A percentile compares a stretch with the other conserved stretches of the same genome.
phyloP scores from a whole-genome alignment of 2,113 vertebrate species.

The Pseudonaja textilis region DNA sequence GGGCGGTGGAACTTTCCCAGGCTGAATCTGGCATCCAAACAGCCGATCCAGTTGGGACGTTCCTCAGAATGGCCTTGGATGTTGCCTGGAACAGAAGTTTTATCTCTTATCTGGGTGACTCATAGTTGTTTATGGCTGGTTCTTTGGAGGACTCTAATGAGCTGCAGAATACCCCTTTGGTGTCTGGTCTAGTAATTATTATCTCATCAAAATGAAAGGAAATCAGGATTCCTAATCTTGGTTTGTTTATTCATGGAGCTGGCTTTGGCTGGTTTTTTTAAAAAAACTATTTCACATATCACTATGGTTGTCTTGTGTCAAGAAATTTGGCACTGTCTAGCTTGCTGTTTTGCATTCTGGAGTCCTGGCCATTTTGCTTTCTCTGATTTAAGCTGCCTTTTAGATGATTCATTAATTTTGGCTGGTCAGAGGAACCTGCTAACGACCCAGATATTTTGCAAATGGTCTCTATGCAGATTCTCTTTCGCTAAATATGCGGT shows the following conservation, averaged over 20 bases:
- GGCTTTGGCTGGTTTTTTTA: constrained; percentile 1
- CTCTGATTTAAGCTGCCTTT: background rate
- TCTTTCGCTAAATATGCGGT: background rate
- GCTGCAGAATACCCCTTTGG: constrained; percentile 7
- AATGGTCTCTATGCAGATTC: background rate
- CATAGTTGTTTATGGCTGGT: background rate
- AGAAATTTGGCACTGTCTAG: background rate
- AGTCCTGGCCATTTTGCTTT: background rate
- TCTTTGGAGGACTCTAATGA: background rate
- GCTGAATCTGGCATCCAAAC: background rate
- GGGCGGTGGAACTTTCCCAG: background rate
- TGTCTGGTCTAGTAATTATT: constrained; percentile 26
- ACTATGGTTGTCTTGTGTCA: constrained; percentile 33
- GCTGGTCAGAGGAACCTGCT: accelerated
- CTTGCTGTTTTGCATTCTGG: background rate
- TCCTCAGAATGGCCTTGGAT: background rate
- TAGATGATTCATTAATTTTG: background rate
- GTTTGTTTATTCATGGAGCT: constrained; percentile 42
- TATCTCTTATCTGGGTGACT: background rate
- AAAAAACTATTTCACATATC: background rate
- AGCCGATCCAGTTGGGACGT: background rate
- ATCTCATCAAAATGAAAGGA: constrained; percentile 20
- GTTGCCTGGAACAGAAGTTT: background rate
- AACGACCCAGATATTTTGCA: background rate
- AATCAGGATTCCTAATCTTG: background rate